phyloP scores from a whole-genome alignment of 2,113 vertebrate species.

The Prunella himalayana region DNA sequence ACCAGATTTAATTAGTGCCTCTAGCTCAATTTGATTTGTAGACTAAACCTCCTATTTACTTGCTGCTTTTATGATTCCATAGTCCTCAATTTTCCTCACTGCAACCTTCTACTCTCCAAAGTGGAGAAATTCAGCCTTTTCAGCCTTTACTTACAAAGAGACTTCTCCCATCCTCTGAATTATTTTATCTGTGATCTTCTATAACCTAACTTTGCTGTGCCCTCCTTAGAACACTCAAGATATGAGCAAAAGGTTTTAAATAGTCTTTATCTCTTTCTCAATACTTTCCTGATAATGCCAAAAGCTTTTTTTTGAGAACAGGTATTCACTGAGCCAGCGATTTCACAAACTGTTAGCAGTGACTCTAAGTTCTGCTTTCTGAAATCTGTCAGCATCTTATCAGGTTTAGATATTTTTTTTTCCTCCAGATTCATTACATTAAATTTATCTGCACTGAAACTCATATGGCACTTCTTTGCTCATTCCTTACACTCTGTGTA shows the following conservation, averaged over 20 bases:
- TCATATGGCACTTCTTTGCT: neutral
- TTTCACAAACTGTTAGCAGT: neutral
- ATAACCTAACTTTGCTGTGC: neutral
- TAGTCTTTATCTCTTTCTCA: neutral
- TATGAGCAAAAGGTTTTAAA: neutral
- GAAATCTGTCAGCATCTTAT: constrained; percentile 9
- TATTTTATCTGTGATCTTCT: neutral
- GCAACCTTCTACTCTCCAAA: neutral
- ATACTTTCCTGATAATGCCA: neutral
- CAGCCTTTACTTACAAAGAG: neutral
- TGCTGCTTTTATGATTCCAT: neutral
- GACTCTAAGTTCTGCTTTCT: neutral
- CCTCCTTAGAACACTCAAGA: neutral
- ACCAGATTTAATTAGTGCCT: neutral
- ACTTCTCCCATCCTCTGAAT: neutral
- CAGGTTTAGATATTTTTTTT: neutral
- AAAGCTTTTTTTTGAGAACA: neutral
- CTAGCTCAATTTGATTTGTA: neutral
- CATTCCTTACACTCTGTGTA: neutral
- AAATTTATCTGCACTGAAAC: neutral
- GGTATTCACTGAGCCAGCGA: neutral
- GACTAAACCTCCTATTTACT: neutral
- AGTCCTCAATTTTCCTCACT: neutral
- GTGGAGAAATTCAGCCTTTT: neutral
- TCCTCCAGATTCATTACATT: neutral